These are phyloP conservation scores for Liolophura sinensis DNA, from an alignment of 1,140 invertebrate genomes.

Conservation along the genomic window DNA sequence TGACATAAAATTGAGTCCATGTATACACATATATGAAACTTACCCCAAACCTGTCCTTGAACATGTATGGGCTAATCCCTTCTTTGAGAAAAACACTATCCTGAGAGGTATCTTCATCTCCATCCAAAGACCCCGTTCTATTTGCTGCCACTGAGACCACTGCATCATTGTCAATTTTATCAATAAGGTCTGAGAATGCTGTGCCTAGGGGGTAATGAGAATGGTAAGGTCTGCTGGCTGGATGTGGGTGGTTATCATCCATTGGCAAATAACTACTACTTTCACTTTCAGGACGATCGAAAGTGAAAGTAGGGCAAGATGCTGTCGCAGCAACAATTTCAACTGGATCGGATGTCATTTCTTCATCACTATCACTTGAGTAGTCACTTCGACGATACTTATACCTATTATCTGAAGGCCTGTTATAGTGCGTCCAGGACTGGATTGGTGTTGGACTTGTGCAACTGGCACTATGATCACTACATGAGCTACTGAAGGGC, in stretches of 20 bases:
- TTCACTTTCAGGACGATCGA: no score
- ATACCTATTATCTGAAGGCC: slow-evolving; percentile 36
- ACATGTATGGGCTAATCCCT: slow-evolving; percentile 41
- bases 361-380: slow-evolving; percentile 51
- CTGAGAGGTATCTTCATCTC: no score
- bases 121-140: no score
- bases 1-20: background rate
- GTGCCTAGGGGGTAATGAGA: no score
- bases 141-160: no score
- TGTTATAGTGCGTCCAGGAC: slow-evolving; percentile 48
- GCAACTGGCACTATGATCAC: slow-evolving; percentile 7
- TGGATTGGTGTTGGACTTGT: slow-evolving; percentile 27
- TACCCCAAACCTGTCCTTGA: slow-evolving; percentile 46
- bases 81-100: slow-evolving; percentile 19
- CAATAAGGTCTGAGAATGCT: no score
- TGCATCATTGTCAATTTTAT: no score
- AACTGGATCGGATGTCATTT: slow-evolving; percentile 5
- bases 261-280: no score
- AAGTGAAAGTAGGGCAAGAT: no score
- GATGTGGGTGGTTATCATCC: no score
- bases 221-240: no score
- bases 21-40: slow-evolving; percentile 14
- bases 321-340: no score
- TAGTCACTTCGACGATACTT: slow-evolving; percentile 49
- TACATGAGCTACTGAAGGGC: slow-evolving; percentile 1